phyloP scores from a whole-genome alignment of 2,888 invertebrate species.

The Nebria salina region DNA sequence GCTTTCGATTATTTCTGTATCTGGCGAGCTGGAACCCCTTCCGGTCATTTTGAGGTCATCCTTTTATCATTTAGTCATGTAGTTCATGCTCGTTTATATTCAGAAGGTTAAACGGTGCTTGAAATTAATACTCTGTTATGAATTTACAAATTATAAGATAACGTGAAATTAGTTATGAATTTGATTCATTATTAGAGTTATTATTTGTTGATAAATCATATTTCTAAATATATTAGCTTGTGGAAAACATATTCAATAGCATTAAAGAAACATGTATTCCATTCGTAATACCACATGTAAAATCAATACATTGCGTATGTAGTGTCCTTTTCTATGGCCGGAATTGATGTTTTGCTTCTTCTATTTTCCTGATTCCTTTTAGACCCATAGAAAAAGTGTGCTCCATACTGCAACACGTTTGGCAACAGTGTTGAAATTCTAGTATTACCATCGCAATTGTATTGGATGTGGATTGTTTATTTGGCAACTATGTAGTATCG shows the following conservation, averaged over 20 bases:
- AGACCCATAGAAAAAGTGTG: background rate
- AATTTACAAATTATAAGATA: background rate
- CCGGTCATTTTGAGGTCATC: background rate
- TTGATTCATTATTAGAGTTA: background rate
- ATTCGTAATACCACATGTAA: background rate
- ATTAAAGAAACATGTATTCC: background rate
- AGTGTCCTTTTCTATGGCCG: background rate
- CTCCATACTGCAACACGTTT: background rate
- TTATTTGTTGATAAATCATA: background rate
- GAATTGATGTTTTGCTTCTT: conserved; percentile 1
- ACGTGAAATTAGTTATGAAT: background rate
- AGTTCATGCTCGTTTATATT: background rate
- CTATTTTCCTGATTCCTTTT: background rate
- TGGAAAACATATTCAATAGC: background rate
- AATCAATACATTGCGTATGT: conserved; percentile 1
- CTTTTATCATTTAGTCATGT: background rate
- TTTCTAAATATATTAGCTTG: background rate
- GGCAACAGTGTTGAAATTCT: background rate
- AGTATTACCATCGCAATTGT: background rate
- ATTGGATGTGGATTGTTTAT: background rate
- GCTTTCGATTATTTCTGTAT: background rate
- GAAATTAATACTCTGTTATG: background rate
- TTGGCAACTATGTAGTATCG: background rate
- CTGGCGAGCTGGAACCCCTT: background rate
- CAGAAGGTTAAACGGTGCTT: background rate